Evolutionary conservation across 2,888 invertebrate species (phyloP), one percentile per base, ranked within the genome.

Genomic region (Euzetes globulus): DNA sequence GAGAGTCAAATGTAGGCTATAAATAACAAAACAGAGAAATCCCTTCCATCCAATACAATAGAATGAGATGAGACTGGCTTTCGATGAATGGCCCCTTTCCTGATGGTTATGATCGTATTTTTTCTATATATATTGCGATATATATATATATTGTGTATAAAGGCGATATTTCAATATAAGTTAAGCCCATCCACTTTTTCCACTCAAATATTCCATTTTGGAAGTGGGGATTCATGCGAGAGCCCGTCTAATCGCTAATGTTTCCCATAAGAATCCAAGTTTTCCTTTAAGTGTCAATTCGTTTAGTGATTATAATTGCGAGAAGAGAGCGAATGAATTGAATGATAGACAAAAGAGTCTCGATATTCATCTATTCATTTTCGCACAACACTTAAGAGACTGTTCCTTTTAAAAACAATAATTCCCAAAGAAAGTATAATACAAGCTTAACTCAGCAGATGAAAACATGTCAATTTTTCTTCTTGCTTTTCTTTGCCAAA

Each of bases 211-310:
- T 65, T 65, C n/a, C 37, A 65, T 37, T 65, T 37, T 65, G 37
- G 27, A 65, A 37, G 6, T 13, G 33, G 29, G 17, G 15, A 25
- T 37, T 65, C 19, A 19, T 37, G 17, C 1, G 63, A 65, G 63
- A 29, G 33, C 33, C 63, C 33, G 63, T 65, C 33, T 65, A 65
- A 65, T 65, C 63, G n/a, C 63, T 65, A 65, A 65, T 65, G 63
- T 65, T 65, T 65, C 63, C 63, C 63, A 65, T n/a, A 37, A 65
- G 63, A 19, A 19, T 65, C 29, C 13, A 60, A 37, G 6, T 65
- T 63, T 65, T 25, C 63, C 63, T 65, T 65, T 65, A 65, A 65
- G 63, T 65, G 63, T 65, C 63, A 65, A 65, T 65, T 65, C 63
- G 63, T 65, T 65, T 65, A 65, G 63, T 33, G 63, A 33, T 65